Base-by-base conservation (phyloP, 2,113 vertebrate species). In the Mirounga angustirostris region DNA sequence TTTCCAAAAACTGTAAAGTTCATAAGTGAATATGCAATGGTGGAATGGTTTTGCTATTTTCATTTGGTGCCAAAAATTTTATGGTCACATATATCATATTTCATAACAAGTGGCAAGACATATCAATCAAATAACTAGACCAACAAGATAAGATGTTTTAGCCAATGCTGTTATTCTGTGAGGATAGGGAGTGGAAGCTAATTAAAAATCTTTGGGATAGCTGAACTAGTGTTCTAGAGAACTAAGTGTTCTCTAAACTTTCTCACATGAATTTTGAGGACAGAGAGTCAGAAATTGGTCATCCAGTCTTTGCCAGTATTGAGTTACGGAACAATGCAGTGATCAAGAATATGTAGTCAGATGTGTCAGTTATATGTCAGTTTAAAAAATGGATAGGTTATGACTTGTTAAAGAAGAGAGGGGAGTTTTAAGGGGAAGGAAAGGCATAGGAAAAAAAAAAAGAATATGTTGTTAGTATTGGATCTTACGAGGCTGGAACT, bases 61-160 rank as follows among this genome's bases (percentile, higher is more conserved):
- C 63, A 50, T 2, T 50, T 83, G 40, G 15, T 5, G 73, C 11
- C 61, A 65, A 67, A 24, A 84, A 56, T n/a, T 93, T 1, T 30
- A 91, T 13, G 3, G 58, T 26, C 19, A 40, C 33, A 30, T 80
- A 8, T 33, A 33, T 16, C 18, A 0, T 56, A 43, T 92, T 89
- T 94, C 59, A 43, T 12, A 94, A 84, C 50, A 22, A 91, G 71
- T 78, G 36, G 3, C 19, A 26, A 95, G 7, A 13, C 85, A 81
- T n/a, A 96, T 61, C 50, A 59, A 40, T 82, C 65, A 73, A 40
- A 26, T 86, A 69, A 52, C 28, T 54, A 82, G 28, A 52, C 26
- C 52, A 82, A 14, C 22, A 8, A 71, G n/a, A 81, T 30, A 71
- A 78, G 19, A 58, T 40, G 7, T 24, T 71, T 76, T 50, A 61